These are phyloP conservation scores for Chrysopa pallens DNA, from an alignment of 1,140 invertebrate species.

Conservation along the genomic window DNA sequence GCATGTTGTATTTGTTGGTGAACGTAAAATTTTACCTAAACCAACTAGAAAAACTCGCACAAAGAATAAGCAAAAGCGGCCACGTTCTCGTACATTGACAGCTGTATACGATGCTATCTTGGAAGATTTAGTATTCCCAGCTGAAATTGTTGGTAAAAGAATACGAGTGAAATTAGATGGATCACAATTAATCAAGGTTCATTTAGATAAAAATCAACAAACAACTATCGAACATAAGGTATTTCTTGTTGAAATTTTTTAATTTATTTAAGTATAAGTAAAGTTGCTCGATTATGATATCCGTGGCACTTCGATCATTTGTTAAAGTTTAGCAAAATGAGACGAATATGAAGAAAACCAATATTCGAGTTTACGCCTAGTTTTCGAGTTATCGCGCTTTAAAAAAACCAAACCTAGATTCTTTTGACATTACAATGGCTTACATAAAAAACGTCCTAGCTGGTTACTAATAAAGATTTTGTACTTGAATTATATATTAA, in stretches of 20 bases:
- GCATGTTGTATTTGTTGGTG: constrained; percentile 95
- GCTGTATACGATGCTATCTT: constrained; percentile 93
- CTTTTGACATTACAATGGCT: too few species aligned
- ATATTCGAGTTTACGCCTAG: too few species aligned
- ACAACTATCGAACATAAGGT: constrained; percentile 99
- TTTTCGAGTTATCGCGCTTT: too few species aligned
- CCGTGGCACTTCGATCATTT: too few species aligned
- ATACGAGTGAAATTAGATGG: constrained; percentile 93
- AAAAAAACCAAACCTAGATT: too few species aligned
- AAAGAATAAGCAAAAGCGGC: constrained; percentile 95
- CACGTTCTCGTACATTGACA: constrained; percentile 82
- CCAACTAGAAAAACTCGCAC: constrained; percentile 89
- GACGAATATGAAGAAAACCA: too few species aligned
- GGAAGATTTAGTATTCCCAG: constrained; percentile 95
- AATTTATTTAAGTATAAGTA: too few species aligned
- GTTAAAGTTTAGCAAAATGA: too few species aligned
- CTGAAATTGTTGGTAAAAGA: constrained; percentile 97
- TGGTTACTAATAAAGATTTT: too few species aligned
- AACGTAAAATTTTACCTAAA: constrained; percentile 95
- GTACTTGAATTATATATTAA: too few species aligned
- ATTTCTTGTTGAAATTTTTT: constrained; percentile 16
- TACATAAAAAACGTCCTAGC: too few species aligned
- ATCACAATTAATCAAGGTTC: constrained; percentile 91
- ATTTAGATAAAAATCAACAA: constrained; percentile 96
- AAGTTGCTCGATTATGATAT: too few species aligned